Evolutionary conservation across 2,797 vertebrate genomes (phyloP).

Genomic region (Rhincodon typus): DNA sequence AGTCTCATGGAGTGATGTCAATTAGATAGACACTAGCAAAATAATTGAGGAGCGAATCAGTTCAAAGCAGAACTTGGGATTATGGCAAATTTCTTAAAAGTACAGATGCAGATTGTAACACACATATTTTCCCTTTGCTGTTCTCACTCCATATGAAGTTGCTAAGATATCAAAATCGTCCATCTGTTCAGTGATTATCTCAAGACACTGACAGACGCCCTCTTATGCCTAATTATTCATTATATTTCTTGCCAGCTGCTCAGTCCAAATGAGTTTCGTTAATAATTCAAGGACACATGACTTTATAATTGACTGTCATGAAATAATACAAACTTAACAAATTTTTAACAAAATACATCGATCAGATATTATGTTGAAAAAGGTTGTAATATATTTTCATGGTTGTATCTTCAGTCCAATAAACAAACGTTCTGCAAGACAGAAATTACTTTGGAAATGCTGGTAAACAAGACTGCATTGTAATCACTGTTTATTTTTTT

Average conservation of each 20-base stretch:
- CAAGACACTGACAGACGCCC: slow-evolving; percentile 29
- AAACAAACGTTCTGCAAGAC: not conserved
- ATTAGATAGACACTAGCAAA: not conserved
- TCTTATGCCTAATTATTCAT: slow-evolving; percentile 31
- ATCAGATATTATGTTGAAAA: not conserved
- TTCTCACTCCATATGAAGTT: slow-evolving; percentile 36
- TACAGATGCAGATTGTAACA: not conserved
- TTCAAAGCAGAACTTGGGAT: not conserved
- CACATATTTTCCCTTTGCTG: slow-evolving; percentile 20
- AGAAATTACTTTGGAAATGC: not conserved
- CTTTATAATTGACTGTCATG: not conserved
- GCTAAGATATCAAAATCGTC: slow-evolving; percentile 31
- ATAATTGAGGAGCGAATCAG: not conserved
- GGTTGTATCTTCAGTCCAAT: not conserved
- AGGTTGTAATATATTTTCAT: not conserved
- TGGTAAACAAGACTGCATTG: not conserved
- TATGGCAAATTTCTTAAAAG: slow-evolving; percentile 8
- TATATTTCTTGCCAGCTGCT: slow-evolving; percentile 35
- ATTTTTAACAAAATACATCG: not conserved
- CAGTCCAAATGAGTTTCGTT: slow-evolving; percentile 26
- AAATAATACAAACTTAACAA: not conserved
- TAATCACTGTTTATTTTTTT: not conserved
- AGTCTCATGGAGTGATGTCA: not conserved
- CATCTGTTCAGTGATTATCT: slow-evolving; percentile 37
- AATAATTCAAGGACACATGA: slow-evolving; percentile 30